Base-by-base conservation (phyloP, 2,113 vertebrate species). In the Scomber colias region DNA sequence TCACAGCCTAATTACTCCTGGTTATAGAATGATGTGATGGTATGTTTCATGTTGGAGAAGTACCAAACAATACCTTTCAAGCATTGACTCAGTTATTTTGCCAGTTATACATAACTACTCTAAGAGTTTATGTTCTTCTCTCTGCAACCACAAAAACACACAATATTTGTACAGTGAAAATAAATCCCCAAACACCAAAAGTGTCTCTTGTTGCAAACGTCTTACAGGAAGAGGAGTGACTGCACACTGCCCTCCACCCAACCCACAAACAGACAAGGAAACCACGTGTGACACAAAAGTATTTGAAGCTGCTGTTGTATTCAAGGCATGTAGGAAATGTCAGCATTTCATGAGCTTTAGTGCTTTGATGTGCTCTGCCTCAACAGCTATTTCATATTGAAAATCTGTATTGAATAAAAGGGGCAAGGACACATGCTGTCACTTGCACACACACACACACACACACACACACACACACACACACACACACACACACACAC, bases 251-350 rank as follows among this genome's bases (percentile, higher is more conserved):
- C 11, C 82, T 60, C 40, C 21, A 21, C 6, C 79, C 51, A 65
- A 35, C 62, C 56, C 79, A 72, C 73, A 81, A 51, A 67, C 74
- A 66, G 70, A 83, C 61, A 82, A 48, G 48, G 8, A 9, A 57
- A 73, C 67, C 77, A 85, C n/a, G 6, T 67, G 63, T 64, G 31
- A 19, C 3, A 16, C n/a, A 46, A 48, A 68, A 48, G 3, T 66
- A 9, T 27, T 46, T 71, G 56, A 79, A 65, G 19, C 51, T 6
- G 5, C 5, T 5, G 6, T 24, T 5, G 7, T 62, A 7, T 57
- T 66, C 14, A 30, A 50, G 15, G 3, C 12, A 19, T 45, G 40
- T 40, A 11, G 15, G 16, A 74, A 54, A 31, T 57, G 48, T 63
- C 46, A 12, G 57, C 15, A 30, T 40, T 8, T 63, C 27, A 50